phyloP scores from a whole-genome alignment of 2,888 invertebrate species.

The Baronia brevicornis region DNA sequence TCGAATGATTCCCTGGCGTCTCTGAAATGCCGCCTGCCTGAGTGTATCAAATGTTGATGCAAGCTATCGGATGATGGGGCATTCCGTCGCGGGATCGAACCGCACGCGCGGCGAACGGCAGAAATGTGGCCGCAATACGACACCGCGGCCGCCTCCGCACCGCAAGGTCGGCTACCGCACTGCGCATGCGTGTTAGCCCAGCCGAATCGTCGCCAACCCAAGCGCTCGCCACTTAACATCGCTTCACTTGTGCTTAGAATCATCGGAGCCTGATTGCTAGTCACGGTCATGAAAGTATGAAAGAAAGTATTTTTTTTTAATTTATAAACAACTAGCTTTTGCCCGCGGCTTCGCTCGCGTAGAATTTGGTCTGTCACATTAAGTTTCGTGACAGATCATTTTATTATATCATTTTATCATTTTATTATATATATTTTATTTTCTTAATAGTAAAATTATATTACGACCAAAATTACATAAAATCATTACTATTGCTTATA shows the following conservation, averaged over 20 bases:
- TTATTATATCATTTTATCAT: no score
- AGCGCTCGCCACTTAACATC: background rate
- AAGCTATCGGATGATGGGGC: constrained; percentile 59
- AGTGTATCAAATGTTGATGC: constrained; percentile 59
- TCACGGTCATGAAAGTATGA: no score
- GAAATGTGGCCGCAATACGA: constrained; percentile 64
- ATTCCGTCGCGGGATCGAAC: constrained; percentile 63
- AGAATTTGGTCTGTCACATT: no score
- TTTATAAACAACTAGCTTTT: no score
- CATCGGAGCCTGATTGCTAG: background rate
- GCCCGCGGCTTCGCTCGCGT: no score
- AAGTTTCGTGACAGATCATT: no score
- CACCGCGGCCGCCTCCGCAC: constrained; percentile 38
- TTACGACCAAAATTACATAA: no score
- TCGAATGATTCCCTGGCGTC: constrained; percentile 45
- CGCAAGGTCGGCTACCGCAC: constrained; percentile 72
- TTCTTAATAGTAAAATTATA: no score
- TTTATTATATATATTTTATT: no score
- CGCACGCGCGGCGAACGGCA: constrained; percentile 64
- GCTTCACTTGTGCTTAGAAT: background rate
- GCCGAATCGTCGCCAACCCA: constrained; percentile 24
- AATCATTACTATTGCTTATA: no score
- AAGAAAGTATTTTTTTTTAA: no score
- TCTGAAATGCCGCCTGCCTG: constrained; percentile 45
- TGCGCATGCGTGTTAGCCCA: constrained; percentile 55